A percentile compares a stretch with the other conserved stretches of the same genome.
phyloP scores from a whole-genome alignment of 2,888 invertebrate species.

The Eilema sororculum region DNA sequence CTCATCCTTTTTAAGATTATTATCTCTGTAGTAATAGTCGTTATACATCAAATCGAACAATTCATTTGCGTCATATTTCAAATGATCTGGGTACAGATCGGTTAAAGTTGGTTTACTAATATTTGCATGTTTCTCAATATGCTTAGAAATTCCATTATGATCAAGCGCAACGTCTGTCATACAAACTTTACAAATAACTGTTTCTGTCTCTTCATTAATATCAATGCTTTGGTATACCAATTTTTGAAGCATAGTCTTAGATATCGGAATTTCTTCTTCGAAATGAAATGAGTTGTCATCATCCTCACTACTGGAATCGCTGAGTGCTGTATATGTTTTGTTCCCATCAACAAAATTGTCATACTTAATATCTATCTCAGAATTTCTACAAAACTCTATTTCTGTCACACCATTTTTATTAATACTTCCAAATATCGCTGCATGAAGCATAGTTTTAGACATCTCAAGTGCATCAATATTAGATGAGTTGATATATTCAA shows the following conservation, averaged over 20 bases:
- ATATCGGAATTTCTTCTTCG: neutral
- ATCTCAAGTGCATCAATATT: neutral
- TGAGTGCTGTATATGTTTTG: neutral
- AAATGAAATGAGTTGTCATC: neutral
- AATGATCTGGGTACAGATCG: neutral
- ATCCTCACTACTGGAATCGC: neutral
- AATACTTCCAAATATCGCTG: constrained; percentile 28
- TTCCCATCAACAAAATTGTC: no score
- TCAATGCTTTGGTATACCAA: constrained; percentile 30
- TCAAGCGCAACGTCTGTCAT: constrained; percentile 38
- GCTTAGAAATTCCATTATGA: constrained; percentile 39
- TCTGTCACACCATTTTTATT: constrained; percentile 53
- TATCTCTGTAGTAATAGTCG: neutral
- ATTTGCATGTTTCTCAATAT: constrained; percentile 40
- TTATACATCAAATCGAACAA: neutral
- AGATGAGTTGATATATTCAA: neutral
- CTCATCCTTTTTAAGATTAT: neutral
- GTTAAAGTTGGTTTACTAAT: neutral
- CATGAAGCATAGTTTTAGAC: neutral
- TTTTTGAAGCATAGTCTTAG: neutral
- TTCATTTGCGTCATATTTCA: neutral
- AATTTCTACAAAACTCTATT: constrained; percentile 50
- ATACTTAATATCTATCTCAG: constrained; percentile 26
- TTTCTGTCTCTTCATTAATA: constrained; percentile 52
- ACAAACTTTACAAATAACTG: constrained; percentile 52